Evolutionary conservation across 2,888 invertebrate species (phyloP).

Genomic region (Cremastinae sp.): DNA sequence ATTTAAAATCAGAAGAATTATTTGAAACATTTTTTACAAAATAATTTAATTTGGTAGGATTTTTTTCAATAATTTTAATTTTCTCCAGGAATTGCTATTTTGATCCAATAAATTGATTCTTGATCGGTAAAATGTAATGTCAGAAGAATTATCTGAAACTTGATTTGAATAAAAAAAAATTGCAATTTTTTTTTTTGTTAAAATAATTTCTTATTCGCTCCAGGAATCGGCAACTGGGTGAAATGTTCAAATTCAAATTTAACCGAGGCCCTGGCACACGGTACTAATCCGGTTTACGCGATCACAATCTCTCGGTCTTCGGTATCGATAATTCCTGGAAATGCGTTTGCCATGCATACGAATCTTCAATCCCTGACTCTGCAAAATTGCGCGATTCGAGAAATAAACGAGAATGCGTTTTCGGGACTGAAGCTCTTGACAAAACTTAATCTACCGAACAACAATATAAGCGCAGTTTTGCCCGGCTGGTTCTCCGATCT

Average conservation of each 20-base stretch:
- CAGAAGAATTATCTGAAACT: too few species aligned
- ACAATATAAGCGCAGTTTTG: slow-evolving; percentile 66
- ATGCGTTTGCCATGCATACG: slow-evolving; percentile 64
- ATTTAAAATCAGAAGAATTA: too few species aligned
- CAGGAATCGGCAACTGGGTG: slow-evolving; percentile 65
- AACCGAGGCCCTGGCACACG: slow-evolving; percentile 50
- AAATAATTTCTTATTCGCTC: slow-evolving; percentile 6
- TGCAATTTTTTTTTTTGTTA: neutral
- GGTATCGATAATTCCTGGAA: slow-evolving; percentile 61
- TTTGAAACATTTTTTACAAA: too few species aligned
- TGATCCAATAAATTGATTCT: too few species aligned
- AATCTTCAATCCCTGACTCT: slow-evolving; percentile 67
- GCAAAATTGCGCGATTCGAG: slow-evolving; percentile 67
- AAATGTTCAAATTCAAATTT: slow-evolving; percentile 69
- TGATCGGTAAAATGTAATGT: too few species aligned
- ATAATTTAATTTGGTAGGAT: too few species aligned
- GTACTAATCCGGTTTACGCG: slow-evolving; percentile 55
- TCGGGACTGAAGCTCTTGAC: slow-evolving; percentile 60
- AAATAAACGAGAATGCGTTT: slow-evolving; percentile 67
- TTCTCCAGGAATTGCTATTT: too few species aligned
- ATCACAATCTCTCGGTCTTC: slow-evolving; percentile 69
- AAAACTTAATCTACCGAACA: slow-evolving; percentile 70
- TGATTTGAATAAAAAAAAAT: neutral
- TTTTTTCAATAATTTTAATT: too few species aligned
- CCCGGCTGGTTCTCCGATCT: slow-evolving; percentile 68